Conservation (phyloP, 2,797 vertebrate genomes). For the Crocodylus rhombifer region DNA sequence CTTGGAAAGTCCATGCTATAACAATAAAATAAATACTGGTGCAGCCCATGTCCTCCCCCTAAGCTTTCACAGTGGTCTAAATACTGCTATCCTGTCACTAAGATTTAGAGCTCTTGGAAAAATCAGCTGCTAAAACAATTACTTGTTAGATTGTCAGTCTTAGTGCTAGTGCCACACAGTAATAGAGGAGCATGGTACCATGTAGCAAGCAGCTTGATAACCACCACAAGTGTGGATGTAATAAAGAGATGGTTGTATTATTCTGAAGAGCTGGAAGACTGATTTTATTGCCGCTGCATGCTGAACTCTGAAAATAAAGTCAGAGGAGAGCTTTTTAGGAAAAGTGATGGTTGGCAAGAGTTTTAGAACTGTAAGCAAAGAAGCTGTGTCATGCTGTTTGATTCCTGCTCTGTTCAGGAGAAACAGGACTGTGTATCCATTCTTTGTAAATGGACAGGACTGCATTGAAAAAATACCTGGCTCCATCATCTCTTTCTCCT, state of each 20-base stretch:
- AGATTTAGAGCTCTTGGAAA: neutral
- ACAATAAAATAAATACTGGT: neutral
- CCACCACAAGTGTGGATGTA: constrained; percentile 1
- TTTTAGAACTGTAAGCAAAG: neutral
- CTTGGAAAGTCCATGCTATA: neutral
- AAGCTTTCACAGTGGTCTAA: neutral
- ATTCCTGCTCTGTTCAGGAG: neutral
- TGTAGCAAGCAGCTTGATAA: constrained; percentile 58
- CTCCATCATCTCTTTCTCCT: neutral
- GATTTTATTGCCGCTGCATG: neutral
- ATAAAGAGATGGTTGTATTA: accelerated
- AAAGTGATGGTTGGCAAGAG: neutral
- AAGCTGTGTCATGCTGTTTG: neutral
- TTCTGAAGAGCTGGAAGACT: neutral
- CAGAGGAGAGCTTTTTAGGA: neutral
- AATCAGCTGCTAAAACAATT: neutral
- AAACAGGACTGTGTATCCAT: neutral
- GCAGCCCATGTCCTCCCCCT: neutral
- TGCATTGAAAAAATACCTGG: neutral
- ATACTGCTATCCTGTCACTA: neutral
- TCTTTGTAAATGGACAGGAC: neutral
- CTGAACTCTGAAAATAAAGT: accelerated
- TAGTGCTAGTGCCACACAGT: neutral
- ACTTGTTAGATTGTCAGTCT: neutral
- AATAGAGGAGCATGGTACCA: constrained; percentile 48